Percentiles rank a stretch among this genome's conserved stretches.
phyloP scores from a whole-genome alignment of 2,888 invertebrate species.

The Mythimna lalbum region DNA sequence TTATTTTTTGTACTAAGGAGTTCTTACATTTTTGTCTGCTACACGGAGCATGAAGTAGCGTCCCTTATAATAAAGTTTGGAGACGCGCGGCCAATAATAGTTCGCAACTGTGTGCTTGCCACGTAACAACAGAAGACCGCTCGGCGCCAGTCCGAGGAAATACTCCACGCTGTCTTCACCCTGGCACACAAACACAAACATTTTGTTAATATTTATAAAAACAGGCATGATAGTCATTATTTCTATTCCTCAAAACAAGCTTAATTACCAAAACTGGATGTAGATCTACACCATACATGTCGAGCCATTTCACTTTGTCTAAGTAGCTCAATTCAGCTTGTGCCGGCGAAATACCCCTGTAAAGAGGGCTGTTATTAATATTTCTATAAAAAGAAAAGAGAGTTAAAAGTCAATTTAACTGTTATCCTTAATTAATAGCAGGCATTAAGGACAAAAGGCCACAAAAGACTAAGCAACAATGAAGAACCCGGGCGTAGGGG shows the following conservation, averaged over 20 bases:
- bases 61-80: slow-evolving; percentile 98
- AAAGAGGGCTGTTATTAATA: slow-evolving; percentile 67
- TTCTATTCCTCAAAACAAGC: slow-evolving; percentile 4
- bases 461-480: slow-evolving; percentile 79
- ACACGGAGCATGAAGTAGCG: slow-evolving; percentile 99
- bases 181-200: slow-evolving; percentile 85
- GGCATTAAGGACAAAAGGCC: slow-evolving; percentile 72
- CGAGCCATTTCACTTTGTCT: slow-evolving; percentile 99
- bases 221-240: not conserved
- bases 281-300: slow-evolving; percentile 99
- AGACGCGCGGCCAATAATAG: slow-evolving; percentile 99
- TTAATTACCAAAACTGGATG: slow-evolving; percentile 97
- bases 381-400: slow-evolving; percentile 56
- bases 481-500: slow-evolving; percentile 73
- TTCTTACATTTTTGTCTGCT: slow-evolving; percentile 98
- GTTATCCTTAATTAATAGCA: slow-evolving; percentile 78
- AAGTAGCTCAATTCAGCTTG: slow-evolving; percentile 98
- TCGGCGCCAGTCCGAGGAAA: slow-evolving; percentile 98
- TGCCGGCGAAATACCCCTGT: slow-evolving; percentile 96
- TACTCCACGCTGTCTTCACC: slow-evolving; percentile 99
- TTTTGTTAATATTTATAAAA: slow-evolving; percentile 26
- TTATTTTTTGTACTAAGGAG: slow-evolving; percentile 51
- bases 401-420: slow-evolving; percentile 74
- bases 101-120: slow-evolving; percentile 99
- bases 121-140: slow-evolving; percentile 97